Base-by-base conservation (phyloP, 2,888 invertebrate species). In the Drosophila birchii region DNA sequence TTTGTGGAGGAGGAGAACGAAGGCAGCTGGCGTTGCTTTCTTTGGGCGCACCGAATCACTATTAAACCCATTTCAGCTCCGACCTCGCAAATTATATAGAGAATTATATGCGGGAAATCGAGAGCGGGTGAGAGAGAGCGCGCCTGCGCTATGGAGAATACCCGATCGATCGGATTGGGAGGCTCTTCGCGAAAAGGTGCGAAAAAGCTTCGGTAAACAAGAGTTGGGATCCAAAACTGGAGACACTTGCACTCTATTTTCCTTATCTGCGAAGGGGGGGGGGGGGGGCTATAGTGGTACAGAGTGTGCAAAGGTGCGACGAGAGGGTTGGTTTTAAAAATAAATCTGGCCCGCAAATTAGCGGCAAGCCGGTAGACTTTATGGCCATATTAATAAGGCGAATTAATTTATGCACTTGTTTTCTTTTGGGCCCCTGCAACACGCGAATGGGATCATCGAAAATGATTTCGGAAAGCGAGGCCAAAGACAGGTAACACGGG, bases 81-180 rank as follows among this genome's bases (percentile, higher is more conserved):
- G 85, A 89, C 90, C 86, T 89, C 88, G 89, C 87, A 75, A 91
- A 90, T 91, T 92, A 92, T 92, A 92, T 91, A 87, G 89, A 86
- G 77, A 91, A 90, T 91, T 92, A 92, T 91, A 90, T 90, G 87
- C 89, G 84, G 51, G 34, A 90, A 91, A 88, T 72, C 44, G 58
- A 59, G 57, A 68, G 70, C 38, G 49, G 26, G 55, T 53, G 57
- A 16, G 51, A 49, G 61, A 29, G 60, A 38, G 70, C 47, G 71
- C 60, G 74, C 66, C 60, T 71, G 85, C 82, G 79, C 78, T 47
- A 26, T 59, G 44, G 47, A 45, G 53, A 60, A n/a, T 41, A 36
- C 51, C 39, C 38, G 58, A 78, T 76, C 80, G 78, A 78, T 85
- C 82, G 29, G 26, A 26, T 64, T 34, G 61, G 2, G 47, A 3